Base-by-base conservation (phyloP, 2,888 invertebrate genomes). In the Julus scandinavius region DNA sequence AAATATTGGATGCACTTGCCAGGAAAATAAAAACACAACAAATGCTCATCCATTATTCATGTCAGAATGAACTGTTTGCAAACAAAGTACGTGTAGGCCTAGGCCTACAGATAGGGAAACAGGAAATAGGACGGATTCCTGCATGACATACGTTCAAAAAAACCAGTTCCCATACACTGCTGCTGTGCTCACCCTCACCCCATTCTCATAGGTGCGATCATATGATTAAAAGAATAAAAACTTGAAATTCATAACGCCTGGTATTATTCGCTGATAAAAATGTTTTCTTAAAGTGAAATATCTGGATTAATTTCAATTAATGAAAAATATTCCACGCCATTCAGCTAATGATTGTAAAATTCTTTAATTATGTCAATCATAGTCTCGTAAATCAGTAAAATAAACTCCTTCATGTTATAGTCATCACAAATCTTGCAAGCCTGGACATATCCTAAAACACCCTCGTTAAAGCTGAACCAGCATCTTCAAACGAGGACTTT, bases 181-280 rank as follows among this genome's bases (percentile, higher is more conserved):
- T 2, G n/a, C 20, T 63, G 6, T 20, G n/a, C 63, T 63, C 9
- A 63, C 63, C 63, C 63, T 63, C 63, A 63, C 20, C 63, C 63
- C 63, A 63, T 20, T 63, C 63, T 63, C 4, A 29, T 29, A n/a
- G 6, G 63, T 6, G 63, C 63, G 63, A 63, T 63, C n/a, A 63
- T 63, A 63, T 63, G 63, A 63, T 63, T 63, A n/a, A n/a, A 63
- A 63, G n/a, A 63, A 63, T 63, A 20, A 63, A 63, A 63, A n/a
- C 1, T 50, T 50, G 50, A 50, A 63, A 63, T 63, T 63, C 63
- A 63, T 20, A 63, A 63, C 20, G 20, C 6, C 63, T 29, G 29
- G 6, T 20, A 63, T 63, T n/a, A 63, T 63, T 63, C 63, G 20
- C 17, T 63, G 63, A 20, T 20, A 63, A 20, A 63, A 63, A 63